A percentile compares a stretch with the other conserved stretches of the same genome.
Evolutionary conservation across 2,113 vertebrate genomes (phyloP).

Genomic region (Notechis scutatus): DNA sequence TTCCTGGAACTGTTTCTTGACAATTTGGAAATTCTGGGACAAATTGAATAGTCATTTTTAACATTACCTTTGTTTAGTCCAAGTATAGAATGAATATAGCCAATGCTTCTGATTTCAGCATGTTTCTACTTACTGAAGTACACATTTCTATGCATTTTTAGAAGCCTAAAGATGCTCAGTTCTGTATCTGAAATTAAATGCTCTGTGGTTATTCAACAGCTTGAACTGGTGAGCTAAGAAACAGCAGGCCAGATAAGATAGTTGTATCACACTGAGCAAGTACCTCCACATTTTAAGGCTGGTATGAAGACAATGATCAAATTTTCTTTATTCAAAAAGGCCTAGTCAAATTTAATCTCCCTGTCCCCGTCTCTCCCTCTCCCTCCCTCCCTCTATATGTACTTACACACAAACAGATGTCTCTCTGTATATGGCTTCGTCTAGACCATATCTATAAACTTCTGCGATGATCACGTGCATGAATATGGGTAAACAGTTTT

Average conservation of each 20-base stretch:
- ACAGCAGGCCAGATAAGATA: neutral
- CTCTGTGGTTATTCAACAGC: neutral
- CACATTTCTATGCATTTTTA: neutral
- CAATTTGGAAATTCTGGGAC: neutral
- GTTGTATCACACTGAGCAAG: neutral
- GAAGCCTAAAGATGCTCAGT: neutral
- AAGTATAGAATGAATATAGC: neutral
- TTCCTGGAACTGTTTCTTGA: neutral
- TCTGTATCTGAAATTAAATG: neutral
- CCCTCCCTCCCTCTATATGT: neutral
- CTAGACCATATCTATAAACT: neutral
- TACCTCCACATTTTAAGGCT: neutral
- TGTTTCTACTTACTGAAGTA: neutral
- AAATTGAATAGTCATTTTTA: neutral
- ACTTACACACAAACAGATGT: neutral
- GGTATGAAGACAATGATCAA: neutral
- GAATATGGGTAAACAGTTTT: neutral
- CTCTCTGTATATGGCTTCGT: neutral
- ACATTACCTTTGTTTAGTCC: neutral
- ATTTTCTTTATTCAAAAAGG: neutral
- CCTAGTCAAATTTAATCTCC: neutral
- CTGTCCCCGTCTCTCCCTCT: too few relatives aligned
- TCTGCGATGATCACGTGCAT: neutral
- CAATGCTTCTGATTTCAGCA: neutral
- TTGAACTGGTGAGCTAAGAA: neutral